Evolutionary conservation across 2,888 invertebrate species (phyloP), one percentile per base, ranked within the genome.

Genomic region (Linnaemya vulpina): DNA sequence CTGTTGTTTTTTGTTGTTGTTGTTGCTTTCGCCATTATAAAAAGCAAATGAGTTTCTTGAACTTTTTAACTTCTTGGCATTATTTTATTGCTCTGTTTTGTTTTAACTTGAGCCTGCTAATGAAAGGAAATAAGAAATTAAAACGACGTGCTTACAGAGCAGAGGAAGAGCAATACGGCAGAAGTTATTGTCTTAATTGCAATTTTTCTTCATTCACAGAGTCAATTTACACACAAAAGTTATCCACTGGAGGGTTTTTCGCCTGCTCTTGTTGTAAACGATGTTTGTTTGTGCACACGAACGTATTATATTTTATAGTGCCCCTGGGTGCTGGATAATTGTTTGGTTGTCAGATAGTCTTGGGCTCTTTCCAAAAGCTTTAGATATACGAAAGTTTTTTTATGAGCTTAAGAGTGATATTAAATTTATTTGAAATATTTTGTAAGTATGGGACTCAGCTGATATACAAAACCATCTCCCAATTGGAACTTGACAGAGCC

Each of bases 1-100:
- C 60, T 73, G 74, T 67, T 25, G 17, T 51, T 65, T 58, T 65
- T 67, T 73, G 74, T 67, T 25, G 17, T 51, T 65, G n/a, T 67
- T 73, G 74, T 67, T 25, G 17, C 58, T 65, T 58, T 65, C 51
- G 40, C 51, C 51, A 65, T 82, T 82, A 58, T 70, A 43, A 51
- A 60, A 82, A 65, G n/a, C 65, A 77, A 82, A 82, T 58, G 82
- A 82, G 82, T 82, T 82, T 76, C 58, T 77, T 82, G 58, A 76
- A 77, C 65, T 76, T 82, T 73, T 75, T 63, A 49, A 43, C 43
- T 70, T 46, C 22, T 76, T 49, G 65, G 8, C n/a, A 30, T 43
- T 15, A 17, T 40, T 40, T 68, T 60, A 20, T 40, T 40, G 22
- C 22, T 35, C 0, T n/a, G 15, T n/a, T 38, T 55, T n/a, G 1